Conservation (phyloP, 2,113 vertebrate genomes). For the Euleptes europaea region DNA sequence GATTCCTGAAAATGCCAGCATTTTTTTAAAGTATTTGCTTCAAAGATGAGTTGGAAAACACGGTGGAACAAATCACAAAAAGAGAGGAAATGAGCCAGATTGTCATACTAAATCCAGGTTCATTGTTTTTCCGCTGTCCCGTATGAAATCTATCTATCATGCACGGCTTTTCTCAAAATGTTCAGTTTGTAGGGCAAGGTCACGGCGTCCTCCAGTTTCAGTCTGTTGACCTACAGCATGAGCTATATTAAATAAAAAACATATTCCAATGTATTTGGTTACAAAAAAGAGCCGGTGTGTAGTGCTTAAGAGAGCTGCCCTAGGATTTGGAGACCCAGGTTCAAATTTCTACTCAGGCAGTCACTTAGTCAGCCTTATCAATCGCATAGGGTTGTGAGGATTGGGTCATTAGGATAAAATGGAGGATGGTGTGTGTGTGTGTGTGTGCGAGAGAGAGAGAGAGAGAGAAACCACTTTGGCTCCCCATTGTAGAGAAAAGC, state of each 20-base stretch:
- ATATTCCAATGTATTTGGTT: neutral
- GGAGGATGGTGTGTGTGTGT: too few species aligned
- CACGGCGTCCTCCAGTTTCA: neutral
- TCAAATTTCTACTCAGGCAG: too few species aligned
- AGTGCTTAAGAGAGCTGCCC: too few species aligned
- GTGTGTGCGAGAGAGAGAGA: too few species aligned
- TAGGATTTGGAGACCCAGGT: too few species aligned
- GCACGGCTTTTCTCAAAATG: neutral
- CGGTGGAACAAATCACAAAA: neutral
- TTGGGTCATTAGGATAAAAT: too few species aligned
- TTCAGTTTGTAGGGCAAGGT: neutral
- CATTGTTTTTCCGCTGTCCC: neutral
- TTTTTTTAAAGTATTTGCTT: neutral
- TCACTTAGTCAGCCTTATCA: too few species aligned
- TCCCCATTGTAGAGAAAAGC: too few species aligned
- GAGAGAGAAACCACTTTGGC: too few species aligned
- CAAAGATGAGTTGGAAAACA: neutral
- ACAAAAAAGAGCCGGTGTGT: neutral
- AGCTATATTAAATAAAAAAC: neutral
- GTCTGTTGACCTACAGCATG: neutral
- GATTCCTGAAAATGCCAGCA: neutral
- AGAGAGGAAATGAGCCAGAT: neutral
- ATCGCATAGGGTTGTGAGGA: too few species aligned
- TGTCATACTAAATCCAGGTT: neutral
- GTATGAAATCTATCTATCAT: neutral